phyloP scores from a whole-genome alignment of 2,888 invertebrate genomes.

The Stenodera caucasica region DNA sequence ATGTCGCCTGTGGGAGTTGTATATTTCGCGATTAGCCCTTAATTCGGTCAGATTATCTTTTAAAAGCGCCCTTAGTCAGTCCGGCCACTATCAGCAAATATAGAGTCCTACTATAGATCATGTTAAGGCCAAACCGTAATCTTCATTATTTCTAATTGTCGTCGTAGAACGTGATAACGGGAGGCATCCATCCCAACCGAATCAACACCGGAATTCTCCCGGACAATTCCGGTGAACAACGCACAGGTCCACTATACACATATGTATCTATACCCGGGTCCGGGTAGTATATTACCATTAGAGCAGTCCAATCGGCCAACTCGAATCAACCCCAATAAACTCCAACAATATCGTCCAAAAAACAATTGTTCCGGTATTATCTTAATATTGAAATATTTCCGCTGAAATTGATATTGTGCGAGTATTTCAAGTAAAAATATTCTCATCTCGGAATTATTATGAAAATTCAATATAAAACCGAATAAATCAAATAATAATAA shows the following conservation, averaged over 20 bases:
- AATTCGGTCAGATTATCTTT: conserved; percentile 24
- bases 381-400: conserved; percentile 48
- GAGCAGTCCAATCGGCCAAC: conserved; percentile 44
- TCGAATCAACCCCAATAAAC: conserved; percentile 30
- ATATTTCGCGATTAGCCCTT: background rate
- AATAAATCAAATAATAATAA: no score
- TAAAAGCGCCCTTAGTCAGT: conserved; percentile 20
- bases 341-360: conserved; percentile 8
- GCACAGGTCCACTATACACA: conserved; percentile 45
- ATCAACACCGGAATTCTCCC: conserved; percentile 3
- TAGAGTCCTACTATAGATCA: conserved; percentile 46
- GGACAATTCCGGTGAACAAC: conserved; percentile 12
- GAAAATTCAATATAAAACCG: background rate
- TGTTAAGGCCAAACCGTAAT: conserved; percentile 50
- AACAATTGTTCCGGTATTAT: conserved; percentile 32
- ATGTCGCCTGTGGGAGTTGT: background rate
- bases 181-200: conserved; percentile 38
- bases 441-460: background rate
- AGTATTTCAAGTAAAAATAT: conserved; percentile 31
- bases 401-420: conserved; percentile 47
- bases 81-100: conserved; percentile 36
- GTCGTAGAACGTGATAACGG: conserved; percentile 51
- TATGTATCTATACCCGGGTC: conserved; percentile 50
- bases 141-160: conserved; percentile 56
- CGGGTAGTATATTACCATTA: conserved; percentile 55